Evolutionary conservation across 2,888 invertebrate genomes (phyloP), one percentile per base, ranked within the genome.

Genomic region (Mesoligia furuncula): DNA sequence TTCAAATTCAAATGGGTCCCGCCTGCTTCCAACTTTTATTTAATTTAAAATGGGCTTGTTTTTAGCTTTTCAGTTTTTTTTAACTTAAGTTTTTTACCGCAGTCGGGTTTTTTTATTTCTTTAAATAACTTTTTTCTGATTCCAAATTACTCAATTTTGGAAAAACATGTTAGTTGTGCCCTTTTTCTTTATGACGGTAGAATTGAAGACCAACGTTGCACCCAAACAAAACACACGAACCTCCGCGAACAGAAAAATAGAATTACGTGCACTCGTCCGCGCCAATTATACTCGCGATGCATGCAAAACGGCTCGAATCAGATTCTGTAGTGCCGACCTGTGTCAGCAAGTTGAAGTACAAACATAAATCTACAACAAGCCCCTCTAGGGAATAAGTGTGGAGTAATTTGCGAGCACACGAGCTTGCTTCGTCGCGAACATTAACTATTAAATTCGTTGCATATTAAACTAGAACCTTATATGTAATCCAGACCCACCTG

Each of bases 381-480:
- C 91, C 90, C 95, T 90, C 93, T 77, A 72, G 95, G 94, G 95
- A 94, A 94, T 93, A 94, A 95, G 95, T 95, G 95, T 93, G 92
- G 93, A 95, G 96, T 96, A 96, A 96, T 96, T 95, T 96, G 95
- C 93, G 92, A 94, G 91, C 94, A 94, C 92, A 94, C 92, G 93
- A 93, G 93, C 90, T 91, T 90, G 90, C 93, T 91, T 92, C 91
- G 92, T 94, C 95, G 95, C 93, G 91, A 92, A 93, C 96, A 96
- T 96, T 96, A 96, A 96, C 95, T 96, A 96, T 96, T 96, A 96
- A 96, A 96, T 95, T 96, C 96, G 96, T 96, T 96, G 96, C 96
- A 96, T 96, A 95, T 95, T 96, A 96, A 95, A 96, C 94, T 95
- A 95, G 93, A 91, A 91, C 92, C 94, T 93, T 93, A 54, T 54